A percentile compares a stretch with the other conserved stretches of the same genome.
These are phyloP conservation scores for Henricia sp. DNA, from an alignment of 53 echinoderm and acorn worm genomes.

Conservation along the genomic window DNA sequence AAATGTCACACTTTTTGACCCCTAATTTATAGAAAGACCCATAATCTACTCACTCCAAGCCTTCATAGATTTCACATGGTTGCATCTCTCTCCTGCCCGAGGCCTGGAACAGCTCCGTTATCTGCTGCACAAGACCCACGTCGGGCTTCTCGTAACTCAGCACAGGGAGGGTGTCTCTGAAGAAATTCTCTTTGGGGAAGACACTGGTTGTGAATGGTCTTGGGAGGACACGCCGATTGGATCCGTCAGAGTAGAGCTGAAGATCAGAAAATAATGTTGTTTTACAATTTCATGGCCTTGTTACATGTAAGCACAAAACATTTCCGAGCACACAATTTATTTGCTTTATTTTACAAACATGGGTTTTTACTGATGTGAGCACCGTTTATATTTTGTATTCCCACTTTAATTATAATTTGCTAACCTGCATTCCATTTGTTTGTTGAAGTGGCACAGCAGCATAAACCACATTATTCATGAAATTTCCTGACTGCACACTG, in stretches of 20 bases:
- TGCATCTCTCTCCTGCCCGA: conserved; percentile 84
- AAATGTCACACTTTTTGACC: too few species aligned
- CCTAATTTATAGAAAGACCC: too few species aligned
- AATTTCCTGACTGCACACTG: neutral
- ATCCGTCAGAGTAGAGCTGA: too few species aligned
- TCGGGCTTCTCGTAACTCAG: conserved; percentile 61
- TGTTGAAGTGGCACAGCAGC: conserved; percentile 54
- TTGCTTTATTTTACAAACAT: too few species aligned
- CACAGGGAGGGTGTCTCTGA: conserved; percentile 20
- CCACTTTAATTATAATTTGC: too few species aligned
- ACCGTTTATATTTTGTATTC: neutral
- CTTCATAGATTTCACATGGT: conserved; percentile 85
- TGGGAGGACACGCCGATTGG: conserved; percentile 20
- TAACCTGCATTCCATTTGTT: conserved; percentile 53
- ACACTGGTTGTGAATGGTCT: neutral
- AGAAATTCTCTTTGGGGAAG: conserved; percentile 22
- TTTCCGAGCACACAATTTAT: too few species aligned
- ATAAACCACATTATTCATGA: conserved; percentile 31
- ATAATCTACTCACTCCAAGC: conserved; percentile 77
- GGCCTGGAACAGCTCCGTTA: conserved; percentile 66
- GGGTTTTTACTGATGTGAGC: too few species aligned
- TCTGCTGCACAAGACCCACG: conserved; percentile 82
- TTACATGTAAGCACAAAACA: too few species aligned
- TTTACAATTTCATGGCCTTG: too few species aligned
- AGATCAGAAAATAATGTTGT: too few species aligned